Conservation (phyloP, 23 tunicate genomes). For the Diplosoma virens region DNA sequence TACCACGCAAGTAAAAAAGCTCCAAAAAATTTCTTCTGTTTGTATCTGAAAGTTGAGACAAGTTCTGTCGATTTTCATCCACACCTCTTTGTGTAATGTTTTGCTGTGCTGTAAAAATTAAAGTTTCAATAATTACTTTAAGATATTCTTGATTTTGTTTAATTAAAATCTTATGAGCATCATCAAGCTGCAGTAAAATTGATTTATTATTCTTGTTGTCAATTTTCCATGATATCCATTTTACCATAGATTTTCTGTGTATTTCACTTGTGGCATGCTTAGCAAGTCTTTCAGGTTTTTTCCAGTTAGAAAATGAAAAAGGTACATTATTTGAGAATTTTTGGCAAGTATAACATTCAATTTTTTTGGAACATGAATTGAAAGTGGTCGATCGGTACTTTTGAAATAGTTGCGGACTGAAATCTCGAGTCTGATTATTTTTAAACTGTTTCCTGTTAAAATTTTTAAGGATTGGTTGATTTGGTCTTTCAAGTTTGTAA, state of each 20-base stretch:
- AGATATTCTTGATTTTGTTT: slow-evolving; percentile 19
- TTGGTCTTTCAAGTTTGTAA: not conserved
- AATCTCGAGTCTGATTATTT: not conserved
- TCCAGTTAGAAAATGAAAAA: slow-evolving; percentile 1
- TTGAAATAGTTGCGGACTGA: slow-evolving; percentile 9
- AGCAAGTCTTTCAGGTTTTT: slow-evolving; percentile 2
- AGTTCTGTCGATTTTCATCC: not conserved
- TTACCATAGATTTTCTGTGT: not conserved
- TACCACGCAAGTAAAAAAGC: slow-evolving; percentile 1
- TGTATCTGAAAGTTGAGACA: slow-evolving; percentile 1
- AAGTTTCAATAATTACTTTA: slow-evolving; percentile 3
- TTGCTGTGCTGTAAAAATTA: slow-evolving; percentile 19
- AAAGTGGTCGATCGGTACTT: slow-evolving; percentile 25
- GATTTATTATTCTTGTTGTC: not conserved
- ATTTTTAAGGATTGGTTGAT: slow-evolving; percentile 8
- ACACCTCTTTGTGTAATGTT: slow-evolving; percentile 20
- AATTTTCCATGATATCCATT: slow-evolving; percentile 7
- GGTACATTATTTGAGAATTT: not conserved
- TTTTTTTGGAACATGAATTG: not conserved
- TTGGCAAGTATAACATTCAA: slow-evolving; percentile 25
- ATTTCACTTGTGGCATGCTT: not conserved
- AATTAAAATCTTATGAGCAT: not conserved
- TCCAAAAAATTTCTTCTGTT: slow-evolving; percentile 25
- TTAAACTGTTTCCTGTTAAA: slow-evolving; percentile 8
- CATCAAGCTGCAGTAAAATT: not conserved